Conservation (phyloP, 2,113 vertebrate genomes). For the Aythya baeri region DNA sequence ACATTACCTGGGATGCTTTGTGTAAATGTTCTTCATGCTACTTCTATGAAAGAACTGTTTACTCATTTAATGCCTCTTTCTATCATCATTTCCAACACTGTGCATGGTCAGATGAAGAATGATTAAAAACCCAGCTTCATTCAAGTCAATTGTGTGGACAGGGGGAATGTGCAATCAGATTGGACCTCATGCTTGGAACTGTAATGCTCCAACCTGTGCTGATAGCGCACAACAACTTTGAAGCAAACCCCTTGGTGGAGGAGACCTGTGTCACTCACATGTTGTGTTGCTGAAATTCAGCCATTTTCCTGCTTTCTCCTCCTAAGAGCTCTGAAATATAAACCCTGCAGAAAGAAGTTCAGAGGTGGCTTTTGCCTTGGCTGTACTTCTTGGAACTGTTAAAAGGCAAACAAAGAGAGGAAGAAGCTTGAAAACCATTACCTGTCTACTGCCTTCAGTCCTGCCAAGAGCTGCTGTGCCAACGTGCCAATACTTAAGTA, state of each 20-base stretch:
- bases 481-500: background rate
- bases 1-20: background rate
- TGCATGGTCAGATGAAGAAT: background rate
- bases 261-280: background rate
- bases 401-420: background rate
- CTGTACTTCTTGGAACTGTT: background rate
- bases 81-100: background rate
- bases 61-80: background rate
- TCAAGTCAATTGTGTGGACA: background rate
- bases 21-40: background rate
- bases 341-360: background rate
- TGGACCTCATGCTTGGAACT: background rate
- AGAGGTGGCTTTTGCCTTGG: background rate
- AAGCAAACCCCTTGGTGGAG: background rate
- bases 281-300: background rate
- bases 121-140: background rate
- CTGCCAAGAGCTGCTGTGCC: background rate
- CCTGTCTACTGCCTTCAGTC: background rate
- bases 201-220: accelerated
- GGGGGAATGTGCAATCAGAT: background rate
- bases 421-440: background rate
- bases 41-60: background rate
- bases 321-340: background rate
- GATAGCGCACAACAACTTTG: background rate
- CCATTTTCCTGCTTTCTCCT: background rate